Base-by-base conservation (phyloP, 2,113 vertebrate genomes). In the Dicaeum eximium region DNA sequence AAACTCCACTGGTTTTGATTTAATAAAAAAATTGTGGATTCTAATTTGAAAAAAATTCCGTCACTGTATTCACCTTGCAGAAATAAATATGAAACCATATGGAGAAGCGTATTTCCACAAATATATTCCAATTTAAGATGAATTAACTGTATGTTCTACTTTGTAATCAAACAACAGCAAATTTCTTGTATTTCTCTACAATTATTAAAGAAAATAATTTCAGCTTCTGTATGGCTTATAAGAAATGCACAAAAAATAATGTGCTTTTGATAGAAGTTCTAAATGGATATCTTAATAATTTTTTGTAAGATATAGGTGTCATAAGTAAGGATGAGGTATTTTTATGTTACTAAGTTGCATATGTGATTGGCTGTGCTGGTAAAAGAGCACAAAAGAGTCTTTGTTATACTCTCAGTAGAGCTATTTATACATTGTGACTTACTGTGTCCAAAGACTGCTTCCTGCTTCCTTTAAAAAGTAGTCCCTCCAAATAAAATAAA, bases 41-140 rank as follows among this genome's bases (percentile, higher is more conserved):
- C 48, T 92, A 92, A 93, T 95, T 91, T 64, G 33, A 96, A 93
- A 95, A 93, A 92, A 92, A 65, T 91, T 86, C 96, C 44, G 40
- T 97, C 95, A 96, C 86, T 86, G 69, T 94, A 88, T 96, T 97
- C 95, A 94, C 95, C 96, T 96, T 97, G 97, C 93, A 94, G 96
- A 97, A 97, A 95, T 96, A 97, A 97, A 97, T 97, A 96, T 85
- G 86, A 97, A 95, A 97, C 91, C 95, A 96, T 96, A 95, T 96
- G 96, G 94, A 91, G 74, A 94, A 95, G 50, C 57, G 62, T 91
- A 95, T 94, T 94, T 93, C 91, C 85, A 93, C 54, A 88, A 87
- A 92, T 86, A 51, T 81, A 70, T 94, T 72, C 80, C 74, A 88
- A 90, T 92, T 97, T 69, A 93, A 89, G 94, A 97, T 97, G 73